phyloP scores from a whole-genome alignment of 2,113 vertebrate genomes.

The Sceloporus undulatus region DNA sequence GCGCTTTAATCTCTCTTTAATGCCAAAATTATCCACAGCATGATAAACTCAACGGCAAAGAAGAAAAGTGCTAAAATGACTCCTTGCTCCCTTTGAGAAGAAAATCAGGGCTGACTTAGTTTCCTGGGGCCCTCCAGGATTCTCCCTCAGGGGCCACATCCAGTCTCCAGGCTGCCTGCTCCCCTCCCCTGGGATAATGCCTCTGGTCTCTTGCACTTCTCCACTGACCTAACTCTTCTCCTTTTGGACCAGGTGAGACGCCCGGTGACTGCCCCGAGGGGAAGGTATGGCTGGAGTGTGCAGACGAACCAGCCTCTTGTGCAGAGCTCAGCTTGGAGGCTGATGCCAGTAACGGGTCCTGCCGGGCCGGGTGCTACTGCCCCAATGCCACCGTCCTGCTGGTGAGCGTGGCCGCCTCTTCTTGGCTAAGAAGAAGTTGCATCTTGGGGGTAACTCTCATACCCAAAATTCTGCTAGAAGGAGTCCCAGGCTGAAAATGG shows the following conservation, averaged over 20 bases:
- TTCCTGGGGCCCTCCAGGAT: too few relatives aligned
- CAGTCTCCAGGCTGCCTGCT: neutral
- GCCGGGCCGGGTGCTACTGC: slow-evolving; percentile 87
- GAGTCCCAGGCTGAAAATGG: neutral
- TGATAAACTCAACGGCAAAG: too few relatives aligned
- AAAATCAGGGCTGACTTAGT: too few relatives aligned
- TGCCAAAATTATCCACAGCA: too few relatives aligned
- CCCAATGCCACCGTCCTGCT: slow-evolving; percentile 73
- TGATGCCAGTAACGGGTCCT: slow-evolving; percentile 60
- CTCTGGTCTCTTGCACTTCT: neutral
- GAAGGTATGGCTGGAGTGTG: slow-evolving; percentile 83
- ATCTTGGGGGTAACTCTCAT: too few relatives aligned
- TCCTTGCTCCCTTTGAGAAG: too few relatives aligned
- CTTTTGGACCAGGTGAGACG: slow-evolving; percentile 55
- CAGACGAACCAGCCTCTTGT: slow-evolving; percentile 78
- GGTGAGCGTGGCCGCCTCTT: slow-evolving; percentile 61
- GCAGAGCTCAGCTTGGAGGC: slow-evolving; percentile 73
- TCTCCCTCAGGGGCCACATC: neutral
- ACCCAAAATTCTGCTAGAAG: neutral
- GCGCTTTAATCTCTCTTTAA: too few relatives aligned
- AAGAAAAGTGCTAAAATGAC: too few relatives aligned
- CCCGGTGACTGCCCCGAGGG: slow-evolving; percentile 75
- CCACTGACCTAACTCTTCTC: fast-evolving
- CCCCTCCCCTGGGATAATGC: neutral
- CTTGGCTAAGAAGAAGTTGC: neutral